phyloP scores from a whole-genome alignment of 1,140 invertebrate species.

The Parapsyche elsis region DNA sequence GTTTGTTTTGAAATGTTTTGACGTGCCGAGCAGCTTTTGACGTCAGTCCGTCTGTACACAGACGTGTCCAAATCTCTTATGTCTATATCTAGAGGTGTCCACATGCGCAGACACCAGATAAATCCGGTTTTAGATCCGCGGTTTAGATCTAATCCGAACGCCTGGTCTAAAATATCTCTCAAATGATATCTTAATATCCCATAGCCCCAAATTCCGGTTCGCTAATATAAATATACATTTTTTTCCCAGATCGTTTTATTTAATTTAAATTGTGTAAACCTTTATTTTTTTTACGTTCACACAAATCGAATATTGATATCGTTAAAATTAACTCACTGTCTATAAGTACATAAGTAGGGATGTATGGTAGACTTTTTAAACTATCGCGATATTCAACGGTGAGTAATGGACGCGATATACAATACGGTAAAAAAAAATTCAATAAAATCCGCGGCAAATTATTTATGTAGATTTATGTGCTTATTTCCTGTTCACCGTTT shows the following conservation, averaged over 20 bases:
- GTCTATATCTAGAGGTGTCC: constrained; percentile 47
- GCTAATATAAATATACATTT: too few relatives aligned
- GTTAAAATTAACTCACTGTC: background rate
- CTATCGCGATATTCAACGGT: background rate
- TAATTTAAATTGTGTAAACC: too few relatives aligned
- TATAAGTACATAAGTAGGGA: too few relatives aligned
- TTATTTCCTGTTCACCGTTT: constrained; percentile 20
- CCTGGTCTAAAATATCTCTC: constrained; percentile 33
- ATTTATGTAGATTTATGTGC: constrained; percentile 38
- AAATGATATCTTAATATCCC: constrained; percentile 39
- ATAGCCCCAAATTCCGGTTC: constrained; percentile 21
- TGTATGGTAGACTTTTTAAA: background rate
- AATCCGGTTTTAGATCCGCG: constrained; percentile 40
- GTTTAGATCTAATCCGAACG: constrained; percentile 37
- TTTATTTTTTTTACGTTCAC: too few relatives aligned
- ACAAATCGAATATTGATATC: background rate
- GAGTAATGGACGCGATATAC: background rate
- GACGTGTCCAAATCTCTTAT: constrained; percentile 41
- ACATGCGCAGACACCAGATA: constrained; percentile 33
- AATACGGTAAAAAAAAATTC: background rate
- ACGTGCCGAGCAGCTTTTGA: background rate
- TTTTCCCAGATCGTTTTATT: too few relatives aligned
- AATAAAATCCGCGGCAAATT: constrained; percentile 29
- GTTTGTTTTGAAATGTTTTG: background rate
- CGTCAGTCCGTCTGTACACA: constrained; percentile 12